Evolutionary conservation across 64 coral and sea anemone genomes (phyloP).

Genomic region (Hydrozoanthus tunicans): DNA sequence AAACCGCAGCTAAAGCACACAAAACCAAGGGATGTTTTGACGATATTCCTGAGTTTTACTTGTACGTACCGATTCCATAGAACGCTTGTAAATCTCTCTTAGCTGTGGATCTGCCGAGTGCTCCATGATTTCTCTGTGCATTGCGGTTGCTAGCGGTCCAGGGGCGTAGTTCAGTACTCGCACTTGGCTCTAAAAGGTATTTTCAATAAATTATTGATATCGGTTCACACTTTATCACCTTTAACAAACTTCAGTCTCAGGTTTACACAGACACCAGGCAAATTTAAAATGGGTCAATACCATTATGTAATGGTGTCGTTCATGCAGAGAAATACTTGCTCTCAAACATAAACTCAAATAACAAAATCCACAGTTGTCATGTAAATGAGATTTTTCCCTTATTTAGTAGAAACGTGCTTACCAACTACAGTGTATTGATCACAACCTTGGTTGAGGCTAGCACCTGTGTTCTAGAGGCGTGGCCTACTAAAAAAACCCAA

Average conservation of each 20-base stretch:
- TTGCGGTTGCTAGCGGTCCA: slow-evolving; percentile 12
- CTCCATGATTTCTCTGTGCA: slow-evolving; percentile 22
- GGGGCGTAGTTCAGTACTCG: slow-evolving; percentile 44
- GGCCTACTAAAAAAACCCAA: too few relatives aligned
- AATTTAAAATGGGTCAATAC: too few relatives aligned
- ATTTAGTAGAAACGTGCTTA: too few relatives aligned
- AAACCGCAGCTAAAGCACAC: too few relatives aligned
- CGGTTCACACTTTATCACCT: not conserved
- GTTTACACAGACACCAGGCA: not conserved
- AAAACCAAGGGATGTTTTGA: not conserved
- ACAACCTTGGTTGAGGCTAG: too few relatives aligned
- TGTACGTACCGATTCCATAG: slow-evolving; percentile 9
- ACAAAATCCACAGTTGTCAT: too few relatives aligned
- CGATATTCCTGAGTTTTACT: not conserved
- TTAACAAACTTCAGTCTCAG: not conserved
- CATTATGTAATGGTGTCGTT: too few relatives aligned
- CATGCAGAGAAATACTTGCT: too few relatives aligned
- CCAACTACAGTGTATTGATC: too few relatives aligned
- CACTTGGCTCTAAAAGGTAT: not conserved
- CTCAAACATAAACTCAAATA: too few relatives aligned
- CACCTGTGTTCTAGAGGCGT: too few relatives aligned
- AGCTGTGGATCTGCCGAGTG: slow-evolving; percentile 25
- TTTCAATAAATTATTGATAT: not conserved
- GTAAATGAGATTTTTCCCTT: too few relatives aligned
- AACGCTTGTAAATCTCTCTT: slow-evolving; percentile 10